phyloP scores from a whole-genome alignment of 2,113 vertebrate species.

The Cyprinodon variegatus region DNA sequence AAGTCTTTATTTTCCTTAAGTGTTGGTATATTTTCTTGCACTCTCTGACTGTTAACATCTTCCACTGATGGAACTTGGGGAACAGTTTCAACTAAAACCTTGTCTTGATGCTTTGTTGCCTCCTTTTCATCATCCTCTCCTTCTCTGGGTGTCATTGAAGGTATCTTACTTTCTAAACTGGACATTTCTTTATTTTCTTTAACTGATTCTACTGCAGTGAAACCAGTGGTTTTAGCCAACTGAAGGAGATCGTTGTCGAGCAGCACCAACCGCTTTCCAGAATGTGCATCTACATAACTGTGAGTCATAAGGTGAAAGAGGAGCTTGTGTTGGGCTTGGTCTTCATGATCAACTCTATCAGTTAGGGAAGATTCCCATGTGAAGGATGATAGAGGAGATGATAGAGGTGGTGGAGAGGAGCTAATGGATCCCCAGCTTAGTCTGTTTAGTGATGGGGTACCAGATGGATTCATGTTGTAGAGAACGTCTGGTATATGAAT shows the following conservation, averaged over 20 bases:
- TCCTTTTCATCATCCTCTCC: conserved; percentile 15
- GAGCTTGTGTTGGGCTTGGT: conserved; percentile 71
- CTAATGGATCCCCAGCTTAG: conserved; percentile 63
- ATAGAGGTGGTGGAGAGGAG: conserved; percentile 56
- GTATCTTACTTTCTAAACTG: background rate
- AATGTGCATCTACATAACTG: conserved; percentile 86
- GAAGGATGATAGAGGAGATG: conserved; percentile 29
- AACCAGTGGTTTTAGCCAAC: conserved; percentile 48
- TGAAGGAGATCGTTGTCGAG: conserved; percentile 80
- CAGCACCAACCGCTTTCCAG: conserved; percentile 87
- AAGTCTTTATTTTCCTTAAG: conserved; percentile 4
- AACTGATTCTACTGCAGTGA: conserved; percentile 8
- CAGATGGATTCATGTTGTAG: conserved; percentile 73
- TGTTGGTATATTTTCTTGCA: background rate
- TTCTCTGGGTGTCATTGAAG: background rate
- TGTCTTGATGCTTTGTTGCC: background rate
- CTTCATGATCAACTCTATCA: conserved; percentile 38
- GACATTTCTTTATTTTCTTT: conserved; percentile 20
- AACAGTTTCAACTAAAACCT: conserved; percentile 20
- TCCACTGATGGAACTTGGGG: background rate
- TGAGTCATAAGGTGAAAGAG: conserved; percentile 87
- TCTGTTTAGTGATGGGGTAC: conserved; percentile 64
- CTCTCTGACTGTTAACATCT: background rate
- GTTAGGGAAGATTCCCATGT: conserved; percentile 44
- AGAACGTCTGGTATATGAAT: conserved; percentile 84